These are phyloP conservation scores for Loxodonta africana DNA, from an alignment of 2,113 vertebrate genomes.

Conservation along the genomic window DNA sequence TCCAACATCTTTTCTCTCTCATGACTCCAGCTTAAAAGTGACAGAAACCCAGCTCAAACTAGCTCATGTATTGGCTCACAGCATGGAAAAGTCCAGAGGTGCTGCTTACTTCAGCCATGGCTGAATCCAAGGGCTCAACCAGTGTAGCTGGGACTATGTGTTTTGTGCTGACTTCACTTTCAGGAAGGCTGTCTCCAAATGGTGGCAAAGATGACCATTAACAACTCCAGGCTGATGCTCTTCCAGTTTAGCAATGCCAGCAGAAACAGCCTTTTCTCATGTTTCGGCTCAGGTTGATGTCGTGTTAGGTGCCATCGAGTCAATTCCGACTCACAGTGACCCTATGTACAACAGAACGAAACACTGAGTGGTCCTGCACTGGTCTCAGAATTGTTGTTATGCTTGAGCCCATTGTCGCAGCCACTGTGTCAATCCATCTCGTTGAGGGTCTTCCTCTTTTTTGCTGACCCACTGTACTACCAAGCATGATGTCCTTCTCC, in stretches of 20 bases:
- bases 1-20: background rate
- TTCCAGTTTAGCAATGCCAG: background rate
- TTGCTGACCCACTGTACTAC: too few relatives aligned
- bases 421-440: too few relatives aligned
- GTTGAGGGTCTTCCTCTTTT: too few relatives aligned
- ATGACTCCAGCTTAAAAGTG: background rate
- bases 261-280: background rate
- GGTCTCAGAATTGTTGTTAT: too few relatives aligned
- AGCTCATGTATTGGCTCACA: background rate
- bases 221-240: background rate
- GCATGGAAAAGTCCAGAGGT: background rate
- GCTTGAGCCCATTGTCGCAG: too few relatives aligned
- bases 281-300: background rate
- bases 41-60: conserved; percentile 2
- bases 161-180: conserved; percentile 30
- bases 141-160: background rate
- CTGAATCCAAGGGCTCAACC: background rate
- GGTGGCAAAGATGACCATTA: background rate
- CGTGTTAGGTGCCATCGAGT: too few relatives aligned
- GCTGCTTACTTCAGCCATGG: background rate
- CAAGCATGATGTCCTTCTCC: too few relatives aligned
- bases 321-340: too few relatives aligned
- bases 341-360: too few relatives aligned
- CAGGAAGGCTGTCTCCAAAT: background rate
- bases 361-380: too few relatives aligned